Base-by-base conservation (phyloP, 2,797 vertebrate genomes). In the Arvicola amphibius region DNA sequence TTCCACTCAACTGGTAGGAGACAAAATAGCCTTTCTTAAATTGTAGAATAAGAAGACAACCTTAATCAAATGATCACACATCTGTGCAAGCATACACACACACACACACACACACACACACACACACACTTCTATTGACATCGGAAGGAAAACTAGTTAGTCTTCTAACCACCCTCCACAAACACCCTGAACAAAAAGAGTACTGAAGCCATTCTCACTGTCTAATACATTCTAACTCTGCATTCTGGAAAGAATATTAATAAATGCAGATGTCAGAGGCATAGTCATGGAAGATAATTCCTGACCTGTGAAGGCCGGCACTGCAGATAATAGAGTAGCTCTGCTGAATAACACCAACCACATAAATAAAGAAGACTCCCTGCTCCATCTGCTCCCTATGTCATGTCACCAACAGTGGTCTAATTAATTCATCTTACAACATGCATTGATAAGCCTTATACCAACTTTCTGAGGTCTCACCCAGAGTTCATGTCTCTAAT, bases 331-430 rank as follows among this genome's bases (percentile, higher is more conserved):
- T 51, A 96, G 74, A 92, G 34, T 79, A 81, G 78, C 29, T 92
- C 34, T 67, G 23, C 37, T 88, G 25, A 91, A 1, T 96, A 91
- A 92, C 48, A 12, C 61, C 88, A 92, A 61, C 27, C 80, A 69
- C n/a, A 92, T 94, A 92, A 96, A 97, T 85, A 95, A 89, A 56
- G 56, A 51, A 80, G 53, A 46, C 61, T 90, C 88, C 16, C 90
- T 16, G 73, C 80, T 12, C 73, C 94, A 94, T 94, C 92, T 95
- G 90, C 32, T 89, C 13, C 40, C 29, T 53, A 40, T 1, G 59
- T 74, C 65, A 51, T 25, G 83, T 88, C 67, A 89, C 46, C 59
- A 89, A 96, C 92, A 91, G 34, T 91, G 73, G 34, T 91, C 32
- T 88, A 92, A 34, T 48, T 32, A 92, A 79, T 78, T 90, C 32